Conservation (phyloP, 2,797 vertebrate genomes). For the Tolypeutes matacus region DNA sequence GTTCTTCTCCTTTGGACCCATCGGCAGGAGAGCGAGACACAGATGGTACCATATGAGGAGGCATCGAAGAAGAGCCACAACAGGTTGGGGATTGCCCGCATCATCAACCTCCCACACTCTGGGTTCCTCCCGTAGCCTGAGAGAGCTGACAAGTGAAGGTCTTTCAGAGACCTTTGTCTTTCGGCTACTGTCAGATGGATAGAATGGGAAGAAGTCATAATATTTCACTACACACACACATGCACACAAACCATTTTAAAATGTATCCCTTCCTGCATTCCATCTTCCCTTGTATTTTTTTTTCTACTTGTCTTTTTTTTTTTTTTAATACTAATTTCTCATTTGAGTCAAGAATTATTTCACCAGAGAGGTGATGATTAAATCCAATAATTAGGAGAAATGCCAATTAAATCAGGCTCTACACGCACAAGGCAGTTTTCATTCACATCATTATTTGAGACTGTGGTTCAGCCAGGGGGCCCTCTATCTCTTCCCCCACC, state of each 20-base stretch:
- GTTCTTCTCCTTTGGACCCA: neutral
- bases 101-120: neutral
- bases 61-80: neutral
- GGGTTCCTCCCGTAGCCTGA: rapidly evolving
- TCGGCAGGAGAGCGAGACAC: neutral
- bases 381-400: constrained; percentile 62
- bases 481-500: neutral
- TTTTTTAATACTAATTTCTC: too few relatives aligned
- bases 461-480: neutral
- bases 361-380: too few relatives aligned
- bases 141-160: neutral
- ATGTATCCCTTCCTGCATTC: neutral
- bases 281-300: constrained; percentile 26
- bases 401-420: constrained; percentile 68
- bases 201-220: neutral
- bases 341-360: too few relatives aligned
- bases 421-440: neutral
- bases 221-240: too few relatives aligned
- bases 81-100: neutral
- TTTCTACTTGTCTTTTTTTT: too few relatives aligned
- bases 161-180: neutral
- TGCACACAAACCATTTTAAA: neutral
- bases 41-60: too few relatives aligned
- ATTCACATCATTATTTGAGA: neutral
- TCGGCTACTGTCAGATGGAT: neutral